Conservation (phyloP, 2,888 invertebrate genomes). For the Caenorhabditis sp. region DNA sequence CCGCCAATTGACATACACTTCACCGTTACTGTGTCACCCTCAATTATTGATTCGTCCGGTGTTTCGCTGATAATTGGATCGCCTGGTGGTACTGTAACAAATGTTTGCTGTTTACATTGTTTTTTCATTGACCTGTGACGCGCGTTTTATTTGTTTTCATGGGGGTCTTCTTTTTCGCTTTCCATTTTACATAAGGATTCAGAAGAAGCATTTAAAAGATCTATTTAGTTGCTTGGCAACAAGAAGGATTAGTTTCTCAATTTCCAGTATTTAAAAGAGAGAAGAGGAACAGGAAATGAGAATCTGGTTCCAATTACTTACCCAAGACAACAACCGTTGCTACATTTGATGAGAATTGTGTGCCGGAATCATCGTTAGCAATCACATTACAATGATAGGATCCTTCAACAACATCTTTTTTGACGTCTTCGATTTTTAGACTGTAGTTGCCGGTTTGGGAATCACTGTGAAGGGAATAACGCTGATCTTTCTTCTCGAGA, state of each 20-base stretch:
- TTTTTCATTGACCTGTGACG: neutral
- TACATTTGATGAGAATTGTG: slow-evolving; percentile 60
- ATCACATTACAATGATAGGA: slow-evolving; percentile 76
- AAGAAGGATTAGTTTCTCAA: neutral
- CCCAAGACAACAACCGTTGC: slow-evolving; percentile 68
- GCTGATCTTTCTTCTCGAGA: slow-evolving; percentile 41
- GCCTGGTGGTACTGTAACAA: slow-evolving; percentile 64
- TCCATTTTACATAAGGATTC: too few species aligned
- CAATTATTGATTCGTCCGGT: slow-evolving; percentile 57
- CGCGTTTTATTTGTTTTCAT: neutral
- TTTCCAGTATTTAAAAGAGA: neutral
- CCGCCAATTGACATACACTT: slow-evolving; percentile 66
- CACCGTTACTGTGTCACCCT: slow-evolving; percentile 59
- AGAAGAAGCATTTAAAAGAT: too few species aligned
- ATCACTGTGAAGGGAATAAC: slow-evolving; percentile 45
- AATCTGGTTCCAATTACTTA: too few species aligned
- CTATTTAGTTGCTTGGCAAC: too few species aligned
- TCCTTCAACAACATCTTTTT: slow-evolving; percentile 44
- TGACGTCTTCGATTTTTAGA: slow-evolving; percentile 79
- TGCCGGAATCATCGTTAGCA: slow-evolving; percentile 79
- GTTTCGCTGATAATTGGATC: slow-evolving; percentile 55
- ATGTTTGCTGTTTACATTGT: neutral
- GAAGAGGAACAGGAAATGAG: too few species aligned
- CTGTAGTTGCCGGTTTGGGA: slow-evolving; percentile 80
- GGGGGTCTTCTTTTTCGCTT: neutral